These are phyloP conservation scores for Psittacus erithacus DNA, from an alignment of 2,113 vertebrate genomes.

Conservation along the genomic window DNA sequence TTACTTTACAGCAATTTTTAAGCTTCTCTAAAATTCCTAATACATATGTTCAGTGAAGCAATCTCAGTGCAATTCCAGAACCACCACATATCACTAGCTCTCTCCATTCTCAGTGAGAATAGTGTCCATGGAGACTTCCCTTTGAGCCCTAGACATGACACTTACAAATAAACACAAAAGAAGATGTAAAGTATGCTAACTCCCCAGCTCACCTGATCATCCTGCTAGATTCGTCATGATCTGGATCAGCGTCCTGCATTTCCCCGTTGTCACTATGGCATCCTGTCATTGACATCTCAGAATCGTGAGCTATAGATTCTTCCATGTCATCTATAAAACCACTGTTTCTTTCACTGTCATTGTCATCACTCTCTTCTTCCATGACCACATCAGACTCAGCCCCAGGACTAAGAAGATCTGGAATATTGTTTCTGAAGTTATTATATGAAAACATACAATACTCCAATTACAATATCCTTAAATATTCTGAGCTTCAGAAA, in stretches of 20 bases:
- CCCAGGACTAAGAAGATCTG: constrained; percentile 93
- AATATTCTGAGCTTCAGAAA: neutral
- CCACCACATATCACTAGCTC: neutral
- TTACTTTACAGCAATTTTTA: neutral
- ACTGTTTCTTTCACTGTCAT: constrained; percentile 85
- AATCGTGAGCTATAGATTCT: constrained; percentile 83
- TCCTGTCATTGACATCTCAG: constrained; percentile 79
- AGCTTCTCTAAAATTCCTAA: neutral
- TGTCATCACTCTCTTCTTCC: constrained; percentile 93
- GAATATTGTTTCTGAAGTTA: constrained; percentile 43
- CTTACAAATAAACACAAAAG: neutral
- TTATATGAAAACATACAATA: neutral
- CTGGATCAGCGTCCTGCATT: constrained; percentile 85
- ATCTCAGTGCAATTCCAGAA: neutral
- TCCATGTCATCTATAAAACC: constrained; percentile 90
- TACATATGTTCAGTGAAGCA: neutral
- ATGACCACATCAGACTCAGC: constrained; percentile 88
- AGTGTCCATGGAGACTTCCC: neutral
- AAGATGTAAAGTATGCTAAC: neutral
- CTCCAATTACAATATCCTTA: neutral
- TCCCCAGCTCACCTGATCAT: constrained; percentile 86
- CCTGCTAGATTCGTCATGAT: constrained; percentile 87
- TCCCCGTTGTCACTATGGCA: constrained; percentile 83
- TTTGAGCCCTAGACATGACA: neutral
- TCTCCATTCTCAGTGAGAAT: neutral